Conservation (phyloP, 92 coral and sea anemone genomes). For the Epizoanthus rinbou region DNA sequence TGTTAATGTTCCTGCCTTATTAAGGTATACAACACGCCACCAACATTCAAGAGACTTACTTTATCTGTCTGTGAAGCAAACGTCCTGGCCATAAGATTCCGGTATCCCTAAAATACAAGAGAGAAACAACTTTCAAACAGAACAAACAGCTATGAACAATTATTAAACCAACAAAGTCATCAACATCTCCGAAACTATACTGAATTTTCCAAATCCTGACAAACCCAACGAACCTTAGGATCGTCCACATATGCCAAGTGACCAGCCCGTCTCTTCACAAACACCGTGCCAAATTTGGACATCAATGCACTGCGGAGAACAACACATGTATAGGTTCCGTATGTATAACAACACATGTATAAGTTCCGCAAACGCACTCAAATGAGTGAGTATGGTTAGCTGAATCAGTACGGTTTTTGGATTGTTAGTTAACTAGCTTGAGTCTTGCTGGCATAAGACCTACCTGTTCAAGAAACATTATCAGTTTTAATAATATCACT, state of each 20-base stretch:
- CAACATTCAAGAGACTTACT: conserved; percentile 48
- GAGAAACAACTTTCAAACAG: not conserved
- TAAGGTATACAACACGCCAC: no score
- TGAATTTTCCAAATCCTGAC: no score
- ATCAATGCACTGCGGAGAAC: conserved; percentile 40
- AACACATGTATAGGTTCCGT: no score
- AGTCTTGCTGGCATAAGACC: no score
- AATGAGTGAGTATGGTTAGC: no score
- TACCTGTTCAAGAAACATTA: no score
- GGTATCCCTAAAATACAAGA: conserved; percentile 75
- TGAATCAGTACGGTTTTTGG: no score
- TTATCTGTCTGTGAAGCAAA: conserved; percentile 94
- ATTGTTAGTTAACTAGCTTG: no score
- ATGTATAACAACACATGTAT: not conserved
- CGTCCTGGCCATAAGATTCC: conserved; percentile 91
- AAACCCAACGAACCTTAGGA: conserved; percentile 71
- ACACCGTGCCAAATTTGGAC: conserved; percentile 85
- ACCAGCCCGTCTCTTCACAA: conserved; percentile 91
- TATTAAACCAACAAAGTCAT: not conserved
- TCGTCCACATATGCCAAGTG: conserved; percentile 86
- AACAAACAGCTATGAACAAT: not conserved
- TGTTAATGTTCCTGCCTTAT: no score
- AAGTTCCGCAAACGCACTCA: no score
- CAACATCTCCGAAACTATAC: not conserved
- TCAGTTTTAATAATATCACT: no score